phyloP scores from a whole-genome alignment of 2,797 vertebrate genomes.

The Chlorospingus flavigularis region DNA sequence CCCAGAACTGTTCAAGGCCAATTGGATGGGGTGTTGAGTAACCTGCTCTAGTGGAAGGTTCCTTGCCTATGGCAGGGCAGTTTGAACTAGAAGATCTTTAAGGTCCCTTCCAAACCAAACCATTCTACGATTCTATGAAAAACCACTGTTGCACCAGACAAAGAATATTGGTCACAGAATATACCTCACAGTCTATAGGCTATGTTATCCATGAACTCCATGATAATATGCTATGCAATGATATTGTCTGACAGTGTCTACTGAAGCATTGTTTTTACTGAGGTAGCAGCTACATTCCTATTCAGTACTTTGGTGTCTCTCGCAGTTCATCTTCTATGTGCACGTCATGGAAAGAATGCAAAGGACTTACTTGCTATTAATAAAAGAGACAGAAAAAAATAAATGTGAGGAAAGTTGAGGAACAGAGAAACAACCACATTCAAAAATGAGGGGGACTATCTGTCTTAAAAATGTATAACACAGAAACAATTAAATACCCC shows the following conservation, averaged over 20 bases:
- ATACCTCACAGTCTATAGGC: not conserved
- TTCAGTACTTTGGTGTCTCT: not conserved
- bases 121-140: not conserved
- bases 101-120: not conserved
- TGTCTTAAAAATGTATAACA: not conserved
- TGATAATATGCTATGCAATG: not conserved
- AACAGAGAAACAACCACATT: not conserved
- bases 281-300: not conserved
- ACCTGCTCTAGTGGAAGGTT: not conserved
- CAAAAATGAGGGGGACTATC: not conserved
- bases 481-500: not conserved
- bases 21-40: not conserved
- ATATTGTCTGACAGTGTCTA: not conserved
- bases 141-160: not conserved
- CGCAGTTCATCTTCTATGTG: not conserved
- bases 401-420: not conserved
- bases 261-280: not conserved
- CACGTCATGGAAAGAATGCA: not conserved
- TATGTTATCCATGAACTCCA: not conserved
- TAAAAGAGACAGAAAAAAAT: not conserved
- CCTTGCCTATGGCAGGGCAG: not conserved
- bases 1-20: not conserved
- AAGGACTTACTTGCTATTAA: not conserved
- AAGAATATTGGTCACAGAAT: not conserved
- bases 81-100: not conserved